Percentiles rank a stretch among this genome's conserved stretches.
These are phyloP conservation scores for Caenorhabditis sp. DNA, from an alignment of 2,888 invertebrate genomes.

Conservation along the genomic window DNA sequence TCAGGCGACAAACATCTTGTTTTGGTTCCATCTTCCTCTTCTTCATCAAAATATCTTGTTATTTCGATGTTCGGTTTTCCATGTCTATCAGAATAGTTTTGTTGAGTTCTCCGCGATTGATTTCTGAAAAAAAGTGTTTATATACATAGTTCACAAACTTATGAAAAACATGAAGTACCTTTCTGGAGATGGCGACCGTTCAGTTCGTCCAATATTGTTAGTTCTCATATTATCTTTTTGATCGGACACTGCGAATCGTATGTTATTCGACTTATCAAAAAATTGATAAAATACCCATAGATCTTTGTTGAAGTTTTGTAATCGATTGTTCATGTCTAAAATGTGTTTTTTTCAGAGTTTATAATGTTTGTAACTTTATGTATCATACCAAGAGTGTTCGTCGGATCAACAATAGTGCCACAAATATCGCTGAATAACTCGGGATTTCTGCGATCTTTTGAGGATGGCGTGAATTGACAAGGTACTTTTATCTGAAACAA, in stretches of 20 bases:
- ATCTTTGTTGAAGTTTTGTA: background rate
- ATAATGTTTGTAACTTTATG: background rate
- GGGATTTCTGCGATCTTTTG: background rate
- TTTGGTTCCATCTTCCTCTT: background rate
- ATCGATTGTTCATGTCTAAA: background rate
- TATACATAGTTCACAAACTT: no score
- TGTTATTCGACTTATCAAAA: background rate
- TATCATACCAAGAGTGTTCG: background rate
- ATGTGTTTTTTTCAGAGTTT: no score
- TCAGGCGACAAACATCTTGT: no score
- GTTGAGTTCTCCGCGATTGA: background rate
- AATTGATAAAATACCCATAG: background rate
- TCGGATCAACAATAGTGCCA: background rate
- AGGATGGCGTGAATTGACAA: background rate
- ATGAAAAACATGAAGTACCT: no score
- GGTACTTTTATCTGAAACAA: background rate
- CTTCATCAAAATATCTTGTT: background rate
- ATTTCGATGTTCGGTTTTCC: background rate
- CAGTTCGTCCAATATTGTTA: no score
- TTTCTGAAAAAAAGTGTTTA: no score
- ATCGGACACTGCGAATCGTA: background rate
- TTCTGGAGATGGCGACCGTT: no score
- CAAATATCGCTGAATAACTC: background rate
- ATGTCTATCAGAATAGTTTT: background rate
- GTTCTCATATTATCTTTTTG: no score